Base-by-base conservation (phyloP, 1,140 invertebrate species). In the Microplitis mediator region DNA sequence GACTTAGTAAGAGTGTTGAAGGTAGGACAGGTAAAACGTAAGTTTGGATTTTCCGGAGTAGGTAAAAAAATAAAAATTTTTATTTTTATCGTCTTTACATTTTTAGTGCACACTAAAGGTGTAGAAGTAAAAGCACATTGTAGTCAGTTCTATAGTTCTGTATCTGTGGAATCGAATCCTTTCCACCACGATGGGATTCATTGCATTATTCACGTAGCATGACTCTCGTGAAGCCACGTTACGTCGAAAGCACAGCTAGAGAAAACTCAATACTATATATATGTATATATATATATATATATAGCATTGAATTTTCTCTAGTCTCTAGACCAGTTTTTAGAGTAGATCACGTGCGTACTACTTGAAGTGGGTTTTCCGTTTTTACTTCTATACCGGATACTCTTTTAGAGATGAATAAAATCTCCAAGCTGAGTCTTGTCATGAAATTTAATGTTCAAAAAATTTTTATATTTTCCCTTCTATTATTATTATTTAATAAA, bases 171-270 rank as follows among this genome's bases (percentile, higher is more conserved):
- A 56, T 71, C 69, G 60, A 71, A 71, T 63, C 61, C 71, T 23
- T 75, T 56, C 73, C 64, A 64, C 4, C 11, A 45, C 39, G 39
- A 45, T 45, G 39, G 39, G 71, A 73, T 80, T 79, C 76, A 79
- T 78, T 79, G 78, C 75, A 81, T 81, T 79, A 80, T 81, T 81
- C 72, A 80, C 74, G 76, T 74, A 63, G 63, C 74, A 70, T 63
- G 65, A 61, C 54, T 73, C 61, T 72, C 35, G 64, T 69, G 36
- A 45, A 45, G 39, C 39, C 54, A 58, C 64, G 63, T 67, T 72
- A 56, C 58, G 36, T 45, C 64, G 54, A n/a, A 6, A n/a, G 0
- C 32, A 8, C 14, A 23, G n/a, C 52, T 16, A 3, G 16, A 9
- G n/a, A 5, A 16, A 4, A 56, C 16, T 6, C 3, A 14, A n/a